Evolutionary conservation across 2,113 vertebrate genomes (phyloP).

Genomic region (Naja naja): DNA sequence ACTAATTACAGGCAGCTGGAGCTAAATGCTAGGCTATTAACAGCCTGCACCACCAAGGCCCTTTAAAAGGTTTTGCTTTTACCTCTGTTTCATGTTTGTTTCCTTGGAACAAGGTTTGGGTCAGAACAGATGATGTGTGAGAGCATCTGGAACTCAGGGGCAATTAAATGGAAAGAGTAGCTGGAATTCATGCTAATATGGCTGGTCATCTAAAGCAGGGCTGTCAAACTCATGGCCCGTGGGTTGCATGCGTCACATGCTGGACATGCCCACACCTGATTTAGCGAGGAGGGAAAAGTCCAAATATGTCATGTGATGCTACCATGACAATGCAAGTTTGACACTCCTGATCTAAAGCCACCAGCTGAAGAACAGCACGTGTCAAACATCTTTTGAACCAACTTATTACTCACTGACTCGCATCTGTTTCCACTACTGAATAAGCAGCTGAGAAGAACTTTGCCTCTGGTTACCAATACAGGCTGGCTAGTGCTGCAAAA

Average conservation of each 20-base stretch:
- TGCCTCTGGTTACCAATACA: background rate
- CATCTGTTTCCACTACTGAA: background rate
- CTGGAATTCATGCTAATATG: background rate
- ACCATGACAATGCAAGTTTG: no score
- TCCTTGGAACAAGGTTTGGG: no score
- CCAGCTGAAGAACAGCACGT: background rate
- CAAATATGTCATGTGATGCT: no score
- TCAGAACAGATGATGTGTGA: background rate
- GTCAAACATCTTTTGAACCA: background rate
- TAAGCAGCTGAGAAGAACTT: background rate
- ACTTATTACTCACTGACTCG: background rate
- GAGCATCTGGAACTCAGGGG: background rate
- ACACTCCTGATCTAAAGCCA: background rate
- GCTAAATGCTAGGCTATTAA: no score
- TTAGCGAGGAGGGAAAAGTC: no score
- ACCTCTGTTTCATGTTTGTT: no score
- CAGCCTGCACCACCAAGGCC: no score
- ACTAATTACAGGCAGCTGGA: no score
- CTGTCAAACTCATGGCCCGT: no score
- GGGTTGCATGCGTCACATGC: no score
- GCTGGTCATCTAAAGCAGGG: background rate
- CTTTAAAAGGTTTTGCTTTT: no score
- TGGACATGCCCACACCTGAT: no score
- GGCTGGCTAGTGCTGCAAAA: background rate
- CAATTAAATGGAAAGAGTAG: background rate